Percentiles rank a stretch among this genome's conserved stretches.
These are phyloP conservation scores for Actinia equina DNA, from an alignment of 64 coral and sea anemone species.

Conservation along the genomic window DNA sequence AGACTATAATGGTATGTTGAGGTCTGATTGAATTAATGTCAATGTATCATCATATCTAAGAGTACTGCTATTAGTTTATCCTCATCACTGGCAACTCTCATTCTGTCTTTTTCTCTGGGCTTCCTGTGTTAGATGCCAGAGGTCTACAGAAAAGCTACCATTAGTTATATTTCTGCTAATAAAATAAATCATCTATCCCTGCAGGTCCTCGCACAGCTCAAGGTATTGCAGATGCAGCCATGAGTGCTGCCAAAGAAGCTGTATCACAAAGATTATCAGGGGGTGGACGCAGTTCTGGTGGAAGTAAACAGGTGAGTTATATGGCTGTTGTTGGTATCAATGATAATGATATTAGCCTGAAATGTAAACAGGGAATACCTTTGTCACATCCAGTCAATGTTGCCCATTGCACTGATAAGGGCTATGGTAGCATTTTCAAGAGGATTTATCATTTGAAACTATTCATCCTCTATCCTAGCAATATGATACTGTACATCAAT, in stretches of 20 bases:
- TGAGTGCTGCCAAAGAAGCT: constrained; percentile 63
- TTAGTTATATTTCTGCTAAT: background rate
- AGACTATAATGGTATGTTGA: constrained; percentile 85
- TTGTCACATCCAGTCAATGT: too few species aligned
- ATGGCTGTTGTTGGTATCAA: too few species aligned
- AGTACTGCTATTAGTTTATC: too few species aligned
- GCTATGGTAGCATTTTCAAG: too few species aligned
- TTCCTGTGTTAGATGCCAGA: too few species aligned
- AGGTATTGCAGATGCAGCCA: constrained; percentile 74
- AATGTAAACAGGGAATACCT: too few species aligned
- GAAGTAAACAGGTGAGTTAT: constrained; percentile 60
- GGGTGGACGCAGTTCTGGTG: constrained; percentile 51
- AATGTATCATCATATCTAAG: too few species aligned
- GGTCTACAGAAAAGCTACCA: background rate
- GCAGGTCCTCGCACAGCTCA: constrained; percentile 85
- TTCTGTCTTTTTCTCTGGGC: background rate
- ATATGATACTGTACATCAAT: too few species aligned
- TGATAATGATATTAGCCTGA: too few species aligned
- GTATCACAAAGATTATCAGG: constrained; percentile 72
- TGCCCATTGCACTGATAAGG: too few species aligned
- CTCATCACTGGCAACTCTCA: background rate
- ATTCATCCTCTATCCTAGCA: too few species aligned
- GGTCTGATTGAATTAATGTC: background rate
- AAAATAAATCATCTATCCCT: background rate
- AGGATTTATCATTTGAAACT: too few species aligned